Evolutionary conservation across 2,888 invertebrate genomes (phyloP), one percentile per base, ranked within the genome.

Genomic region (Oscheius onirici): DNA sequence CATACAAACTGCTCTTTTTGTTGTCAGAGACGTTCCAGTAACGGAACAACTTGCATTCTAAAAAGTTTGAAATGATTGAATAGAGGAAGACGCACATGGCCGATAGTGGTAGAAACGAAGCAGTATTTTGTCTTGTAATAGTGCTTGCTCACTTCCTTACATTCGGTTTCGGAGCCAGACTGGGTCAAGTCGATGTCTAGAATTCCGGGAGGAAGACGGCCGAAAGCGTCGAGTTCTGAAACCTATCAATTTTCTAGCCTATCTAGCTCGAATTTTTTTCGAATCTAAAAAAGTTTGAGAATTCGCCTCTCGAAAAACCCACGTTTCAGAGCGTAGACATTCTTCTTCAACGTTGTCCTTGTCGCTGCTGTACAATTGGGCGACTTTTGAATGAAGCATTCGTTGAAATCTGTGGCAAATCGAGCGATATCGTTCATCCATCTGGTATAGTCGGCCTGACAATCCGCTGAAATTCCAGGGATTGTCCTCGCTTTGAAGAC

Each of bases 141-240:
- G n/a, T 71, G 71, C 24, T 69, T 72, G 43, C 60, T 69, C 26
- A 44, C 41, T 26, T 63, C 60, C 17, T 41, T 13, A 22, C 75
- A 75, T 44, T 75, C 75, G 44, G 55, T 43, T 41, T 60, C 58
- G 11, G 70, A 72, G 1, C 75, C 75, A n/a, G 57, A 69, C 26
- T 69, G 61, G 24, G 69, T 69, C 13, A 71, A 67, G 34, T 66
- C 70, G 26, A 70, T 17, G 26, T 75, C 68, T 0, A 75, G 58
- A 26, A 75, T 10, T 11, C 69, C 72, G 8, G 75, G 41, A 26
- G 75, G 75, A 3, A 67, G 66, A 3, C 71, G 63, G 13, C 75
- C 75, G 20, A 75, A 75, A 11, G 75, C 72, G 46, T 75, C 75
- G 11, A 75, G 55, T 44, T 75, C 75, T 75, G 49, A 66, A 76